Conservation (phyloP, 2,888 invertebrate species). For the Mechanitis mazaeus region DNA sequence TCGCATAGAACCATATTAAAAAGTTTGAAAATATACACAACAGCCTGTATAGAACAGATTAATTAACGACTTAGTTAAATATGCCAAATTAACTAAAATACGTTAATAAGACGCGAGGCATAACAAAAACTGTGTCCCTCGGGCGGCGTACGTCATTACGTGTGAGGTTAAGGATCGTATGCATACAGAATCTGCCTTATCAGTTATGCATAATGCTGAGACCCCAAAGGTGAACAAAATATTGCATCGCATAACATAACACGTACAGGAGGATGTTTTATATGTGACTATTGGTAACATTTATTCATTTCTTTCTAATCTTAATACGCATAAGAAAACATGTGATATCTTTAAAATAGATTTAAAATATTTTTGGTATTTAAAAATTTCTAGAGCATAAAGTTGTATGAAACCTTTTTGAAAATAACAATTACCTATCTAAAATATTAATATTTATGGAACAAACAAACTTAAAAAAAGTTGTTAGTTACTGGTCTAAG, state of each 20-base stretch:
- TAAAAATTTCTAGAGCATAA: too few species aligned
- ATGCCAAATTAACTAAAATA: slow-evolving; percentile 9
- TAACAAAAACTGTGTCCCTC: slow-evolving; percentile 49
- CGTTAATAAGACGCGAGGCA: slow-evolving; percentile 30
- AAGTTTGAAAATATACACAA: too few species aligned
- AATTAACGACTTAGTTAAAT: background rate
- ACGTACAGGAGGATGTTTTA: slow-evolving; percentile 37
- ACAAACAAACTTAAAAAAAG: too few species aligned
- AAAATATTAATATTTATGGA: too few species aligned
- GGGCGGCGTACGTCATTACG: slow-evolving; percentile 61
- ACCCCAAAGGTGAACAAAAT: slow-evolving; percentile 75
- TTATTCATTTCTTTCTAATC: too few species aligned
- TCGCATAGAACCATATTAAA: too few species aligned
- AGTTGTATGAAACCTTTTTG: too few species aligned
- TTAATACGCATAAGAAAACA: too few species aligned
- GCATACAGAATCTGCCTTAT: slow-evolving; percentile 76
- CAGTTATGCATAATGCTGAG: slow-evolving; percentile 77
- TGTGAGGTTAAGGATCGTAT: slow-evolving; percentile 70
- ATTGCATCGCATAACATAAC: slow-evolving; percentile 51
- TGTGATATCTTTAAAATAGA: too few species aligned
- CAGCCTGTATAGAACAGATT: slow-evolving; percentile 1
- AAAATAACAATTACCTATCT: too few species aligned
- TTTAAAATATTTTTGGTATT: too few species aligned
- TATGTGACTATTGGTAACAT: background rate
- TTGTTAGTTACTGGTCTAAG: too few species aligned